These are phyloP conservation scores for Netelia fuscicornis DNA, from an alignment of 2,888 invertebrate species.

Conservation along the genomic window DNA sequence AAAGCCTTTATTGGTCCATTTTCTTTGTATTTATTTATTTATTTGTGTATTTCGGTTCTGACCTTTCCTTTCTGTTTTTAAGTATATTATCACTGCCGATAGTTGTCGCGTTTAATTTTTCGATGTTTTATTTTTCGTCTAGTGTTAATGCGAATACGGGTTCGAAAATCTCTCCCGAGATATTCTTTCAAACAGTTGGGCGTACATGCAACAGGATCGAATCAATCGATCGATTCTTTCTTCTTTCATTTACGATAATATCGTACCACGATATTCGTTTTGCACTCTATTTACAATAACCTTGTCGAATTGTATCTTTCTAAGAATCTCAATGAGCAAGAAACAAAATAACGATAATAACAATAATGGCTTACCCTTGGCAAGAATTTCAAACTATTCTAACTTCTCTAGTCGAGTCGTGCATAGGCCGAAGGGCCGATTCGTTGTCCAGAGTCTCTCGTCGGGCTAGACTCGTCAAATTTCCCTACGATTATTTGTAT, in stretches of 20 bases:
- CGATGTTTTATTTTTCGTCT: slow-evolving; percentile 36
- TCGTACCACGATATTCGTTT: slow-evolving; percentile 52
- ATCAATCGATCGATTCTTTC: slow-evolving; percentile 12
- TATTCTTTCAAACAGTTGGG: slow-evolving; percentile 62
- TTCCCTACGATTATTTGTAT: slow-evolving; percentile 12
- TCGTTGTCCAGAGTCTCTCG: slow-evolving; percentile 36
- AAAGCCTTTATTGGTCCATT: slow-evolving; percentile 65
- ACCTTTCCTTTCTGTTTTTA: slow-evolving; percentile 26
- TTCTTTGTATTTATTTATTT: slow-evolving; percentile 34
- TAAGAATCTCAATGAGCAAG: slow-evolving; percentile 60
- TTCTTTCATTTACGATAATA: slow-evolving; percentile 27
- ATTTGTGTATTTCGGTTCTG: slow-evolving; percentile 6
- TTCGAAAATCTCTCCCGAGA: slow-evolving; percentile 57
- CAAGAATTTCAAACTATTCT: slow-evolving; percentile 60
- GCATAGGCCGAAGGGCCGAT: slow-evolving; percentile 38
- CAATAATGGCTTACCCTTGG: slow-evolving; percentile 59
- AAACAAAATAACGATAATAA: slow-evolving; percentile 47
- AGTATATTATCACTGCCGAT: slow-evolving; percentile 42
- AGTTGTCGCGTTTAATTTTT: slow-evolving; percentile 44
- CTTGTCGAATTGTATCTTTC: slow-evolving; percentile 39
- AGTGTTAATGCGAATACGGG: slow-evolving; percentile 54
- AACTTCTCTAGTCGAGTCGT: slow-evolving; percentile 56
- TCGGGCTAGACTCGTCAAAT: slow-evolving; percentile 16
- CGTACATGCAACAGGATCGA: slow-evolving; percentile 63
- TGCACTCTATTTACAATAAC: slow-evolving; percentile 62